Evolutionary conservation across 2,888 invertebrate genomes (phyloP).

Genomic region (Ethmia dodecea): DNA sequence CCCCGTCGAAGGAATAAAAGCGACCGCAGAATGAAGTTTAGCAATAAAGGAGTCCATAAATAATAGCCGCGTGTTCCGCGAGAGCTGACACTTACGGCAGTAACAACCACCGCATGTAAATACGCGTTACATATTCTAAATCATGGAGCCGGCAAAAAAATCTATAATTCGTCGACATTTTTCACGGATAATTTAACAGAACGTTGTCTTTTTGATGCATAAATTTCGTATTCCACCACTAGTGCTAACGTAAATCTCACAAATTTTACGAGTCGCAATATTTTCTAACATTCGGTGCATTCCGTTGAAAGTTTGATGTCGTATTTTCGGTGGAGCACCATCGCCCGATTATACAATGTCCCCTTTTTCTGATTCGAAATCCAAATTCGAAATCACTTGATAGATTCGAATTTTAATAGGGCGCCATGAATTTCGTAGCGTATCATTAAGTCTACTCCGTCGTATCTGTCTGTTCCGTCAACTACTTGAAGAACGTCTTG

Average conservation of each 20-base stretch:
- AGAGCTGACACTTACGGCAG: conserved; percentile 55
- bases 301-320: conserved; percentile 27
- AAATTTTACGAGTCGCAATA: conserved; percentile 35
- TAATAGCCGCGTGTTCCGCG: conserved; percentile 64
- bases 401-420: conserved; percentile 43
- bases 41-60: conserved; percentile 74
- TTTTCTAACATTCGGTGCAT: conserved; percentile 21
- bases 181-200: conserved; percentile 51
- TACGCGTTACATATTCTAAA: conserved; percentile 33
- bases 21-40: conserved; percentile 75
- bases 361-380: conserved; percentile 25
- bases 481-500: too few relatives aligned
- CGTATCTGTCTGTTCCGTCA: too few relatives aligned
- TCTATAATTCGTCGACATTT: conserved; percentile 16
- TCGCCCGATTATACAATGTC: conserved; percentile 15
- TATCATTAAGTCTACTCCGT: too few relatives aligned
- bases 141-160: conserved; percentile 26
- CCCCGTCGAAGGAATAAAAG: conserved; percentile 70
- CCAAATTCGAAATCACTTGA: conserved; percentile 32
- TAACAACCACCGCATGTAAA: conserved; percentile 41
- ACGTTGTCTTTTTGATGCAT: conserved; percentile 39
- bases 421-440: too few relatives aligned
- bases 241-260: conserved; percentile 41
- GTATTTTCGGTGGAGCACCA: conserved; percentile 16
- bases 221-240: conserved; percentile 32